phyloP scores from a whole-genome alignment of 2,888 invertebrate species.

The Scaptomyza cyrtandrae region DNA sequence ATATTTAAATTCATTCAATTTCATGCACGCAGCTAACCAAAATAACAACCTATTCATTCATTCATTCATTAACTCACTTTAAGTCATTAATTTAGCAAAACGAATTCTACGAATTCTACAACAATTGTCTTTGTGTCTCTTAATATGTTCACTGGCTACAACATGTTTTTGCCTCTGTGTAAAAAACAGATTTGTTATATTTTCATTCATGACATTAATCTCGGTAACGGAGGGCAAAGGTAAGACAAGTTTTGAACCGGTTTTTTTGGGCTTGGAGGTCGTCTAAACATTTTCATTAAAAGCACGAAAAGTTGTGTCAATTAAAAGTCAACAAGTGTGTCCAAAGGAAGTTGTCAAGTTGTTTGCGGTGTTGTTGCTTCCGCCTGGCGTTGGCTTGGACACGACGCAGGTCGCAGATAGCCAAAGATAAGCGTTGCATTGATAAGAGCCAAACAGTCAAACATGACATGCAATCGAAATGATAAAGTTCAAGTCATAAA shows the following conservation, averaged over 20 bases:
- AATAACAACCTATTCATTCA: conserved; percentile 18
- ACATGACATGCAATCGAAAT: conserved; percentile 23
- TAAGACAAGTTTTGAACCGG: conserved; percentile 34
- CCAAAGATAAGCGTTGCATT: conserved; percentile 18
- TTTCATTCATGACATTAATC: conserved; percentile 63
- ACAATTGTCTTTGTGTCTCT: conserved; percentile 54
- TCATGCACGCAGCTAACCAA: conserved; percentile 13
- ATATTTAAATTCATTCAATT: conserved; percentile 51
- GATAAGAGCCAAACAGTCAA: neutral
- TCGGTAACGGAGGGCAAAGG: conserved; percentile 18
- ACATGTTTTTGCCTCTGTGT: conserved; percentile 23
- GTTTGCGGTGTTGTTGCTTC: conserved; percentile 33
- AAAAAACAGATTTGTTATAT: conserved; percentile 29
- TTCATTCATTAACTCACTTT: conserved; percentile 39
- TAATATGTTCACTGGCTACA: conserved; percentile 24
- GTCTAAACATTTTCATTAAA: conserved; percentile 47
- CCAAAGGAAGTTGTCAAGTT: conserved; percentile 70
- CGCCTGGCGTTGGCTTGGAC: conserved; percentile 21
- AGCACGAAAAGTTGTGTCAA: conserved; percentile 51
- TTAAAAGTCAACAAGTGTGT: conserved; percentile 51
- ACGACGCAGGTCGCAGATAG: conserved; percentile 15
- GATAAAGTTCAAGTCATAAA: conserved; percentile 53
- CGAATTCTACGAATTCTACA: conserved; percentile 55
- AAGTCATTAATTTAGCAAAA: conserved; percentile 20
- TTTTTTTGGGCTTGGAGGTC: conserved; percentile 44